Conservation (phyloP, 1,140 invertebrate species). For the Aphelenchoides besseyi region DNA sequence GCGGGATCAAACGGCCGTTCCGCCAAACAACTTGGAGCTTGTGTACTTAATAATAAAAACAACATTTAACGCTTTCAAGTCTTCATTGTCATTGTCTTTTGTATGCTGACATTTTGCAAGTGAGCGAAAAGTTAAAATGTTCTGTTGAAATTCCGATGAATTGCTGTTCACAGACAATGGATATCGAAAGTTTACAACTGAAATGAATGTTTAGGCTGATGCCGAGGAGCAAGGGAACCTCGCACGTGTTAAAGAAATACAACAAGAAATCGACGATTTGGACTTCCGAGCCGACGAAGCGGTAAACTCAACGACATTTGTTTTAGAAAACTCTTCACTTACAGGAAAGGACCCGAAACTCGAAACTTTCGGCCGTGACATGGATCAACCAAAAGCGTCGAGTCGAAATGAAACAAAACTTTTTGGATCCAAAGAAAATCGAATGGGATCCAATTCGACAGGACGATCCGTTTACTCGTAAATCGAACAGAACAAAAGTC, state of each 20-base stretch:
- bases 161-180: too few relatives aligned
- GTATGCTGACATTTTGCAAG: too few relatives aligned
- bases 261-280: constrained; percentile 41
- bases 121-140: too few relatives aligned
- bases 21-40: too few relatives aligned
- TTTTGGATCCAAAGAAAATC: constrained; percentile 25
- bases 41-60: too few relatives aligned
- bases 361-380: constrained; percentile 30
- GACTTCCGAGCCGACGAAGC: constrained; percentile 24
- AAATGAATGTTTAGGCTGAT: constrained; percentile 44
- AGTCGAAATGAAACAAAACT: constrained; percentile 48
- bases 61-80: too few relatives aligned
- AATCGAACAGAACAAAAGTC: constrained; percentile 38
- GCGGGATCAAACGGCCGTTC: too few relatives aligned
- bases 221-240: constrained; percentile 37
- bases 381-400: constrained; percentile 50
- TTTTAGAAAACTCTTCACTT: neutral
- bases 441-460: constrained; percentile 22
- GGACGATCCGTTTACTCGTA: constrained; percentile 49
- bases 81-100: too few relatives aligned
- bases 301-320: constrained; percentile 14
- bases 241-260: constrained; percentile 31
- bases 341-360: constrained; percentile 18
- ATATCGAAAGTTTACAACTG: too few relatives aligned
- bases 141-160: too few relatives aligned